Conservation (phyloP, 2,797 vertebrate species). For the Premnoplex brunnescens region DNA sequence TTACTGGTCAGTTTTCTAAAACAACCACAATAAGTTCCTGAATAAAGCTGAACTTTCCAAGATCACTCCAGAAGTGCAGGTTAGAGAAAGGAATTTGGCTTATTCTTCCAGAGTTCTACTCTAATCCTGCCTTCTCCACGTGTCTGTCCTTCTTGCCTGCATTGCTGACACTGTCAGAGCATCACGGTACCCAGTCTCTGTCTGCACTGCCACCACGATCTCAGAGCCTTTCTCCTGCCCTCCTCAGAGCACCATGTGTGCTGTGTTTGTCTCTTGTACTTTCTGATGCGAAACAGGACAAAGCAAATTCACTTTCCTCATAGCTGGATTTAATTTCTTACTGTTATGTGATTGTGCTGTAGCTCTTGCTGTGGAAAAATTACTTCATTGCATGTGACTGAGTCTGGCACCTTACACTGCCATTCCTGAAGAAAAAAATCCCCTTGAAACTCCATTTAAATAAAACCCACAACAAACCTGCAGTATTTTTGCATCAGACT, state of each 20-base stretch:
- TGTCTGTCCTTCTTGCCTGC: accelerated
- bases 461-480: background rate
- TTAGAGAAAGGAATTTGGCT: background rate
- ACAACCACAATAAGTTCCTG: background rate
- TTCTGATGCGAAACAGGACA: background rate
- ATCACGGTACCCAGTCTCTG: background rate
- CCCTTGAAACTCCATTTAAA: background rate
- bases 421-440: background rate
- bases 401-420: background rate
- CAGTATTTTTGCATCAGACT: background rate
- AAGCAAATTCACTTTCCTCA: background rate
- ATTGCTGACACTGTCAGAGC: background rate
- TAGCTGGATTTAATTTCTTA: background rate
- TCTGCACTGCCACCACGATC: background rate
- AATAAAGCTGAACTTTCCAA: background rate
- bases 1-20: background rate
- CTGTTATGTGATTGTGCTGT: background rate
- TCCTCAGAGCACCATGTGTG: background rate
- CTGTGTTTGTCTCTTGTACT: background rate
- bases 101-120: background rate
- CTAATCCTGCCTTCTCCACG: background rate
- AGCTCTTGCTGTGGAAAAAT: slow-evolving; percentile 31
- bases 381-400: slow-evolving; percentile 11
- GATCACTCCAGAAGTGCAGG: background rate
- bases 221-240: background rate